Conservation (phyloP, 2,797 vertebrate genomes). For the Capromys pilorides region DNA sequence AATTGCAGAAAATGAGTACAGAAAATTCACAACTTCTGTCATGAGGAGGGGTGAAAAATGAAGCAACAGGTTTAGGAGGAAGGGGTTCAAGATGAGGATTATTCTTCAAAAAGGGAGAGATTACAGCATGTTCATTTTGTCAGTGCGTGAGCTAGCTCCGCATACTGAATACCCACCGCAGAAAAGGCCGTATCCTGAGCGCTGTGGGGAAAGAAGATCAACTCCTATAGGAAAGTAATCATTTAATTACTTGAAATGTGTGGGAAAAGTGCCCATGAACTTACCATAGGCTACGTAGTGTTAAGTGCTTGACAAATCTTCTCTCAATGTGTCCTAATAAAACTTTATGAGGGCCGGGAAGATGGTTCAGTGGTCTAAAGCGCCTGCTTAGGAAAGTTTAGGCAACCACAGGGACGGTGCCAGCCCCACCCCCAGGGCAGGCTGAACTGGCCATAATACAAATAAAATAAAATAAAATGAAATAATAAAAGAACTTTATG, state of each 20-base stretch:
- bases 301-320: background rate
- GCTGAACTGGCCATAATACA: too few relatives aligned
- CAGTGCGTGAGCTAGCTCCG: too few relatives aligned
- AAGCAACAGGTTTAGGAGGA: background rate
- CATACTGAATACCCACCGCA: background rate
- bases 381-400: too few relatives aligned
- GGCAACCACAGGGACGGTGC: too few relatives aligned
- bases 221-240: background rate
- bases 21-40: constrained; percentile 18
- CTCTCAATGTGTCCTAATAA: background rate
- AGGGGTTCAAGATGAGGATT: background rate
- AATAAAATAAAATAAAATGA: too few relatives aligned
- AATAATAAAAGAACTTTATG: too few relatives aligned
- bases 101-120: background rate
- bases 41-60: background rate
- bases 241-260: constrained; percentile 22
- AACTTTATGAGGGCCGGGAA: background rate
- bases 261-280: background rate
- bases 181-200: background rate
- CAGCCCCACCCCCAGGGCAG: too few relatives aligned
- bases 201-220: background rate
- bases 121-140: fast-evolving
- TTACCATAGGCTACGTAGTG: background rate
- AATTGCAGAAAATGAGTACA: background rate
- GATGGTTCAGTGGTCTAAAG: too few relatives aligned